Evolutionary conservation across 2,888 invertebrate species (phyloP).

Genomic region (Conus canariensis): DNA sequence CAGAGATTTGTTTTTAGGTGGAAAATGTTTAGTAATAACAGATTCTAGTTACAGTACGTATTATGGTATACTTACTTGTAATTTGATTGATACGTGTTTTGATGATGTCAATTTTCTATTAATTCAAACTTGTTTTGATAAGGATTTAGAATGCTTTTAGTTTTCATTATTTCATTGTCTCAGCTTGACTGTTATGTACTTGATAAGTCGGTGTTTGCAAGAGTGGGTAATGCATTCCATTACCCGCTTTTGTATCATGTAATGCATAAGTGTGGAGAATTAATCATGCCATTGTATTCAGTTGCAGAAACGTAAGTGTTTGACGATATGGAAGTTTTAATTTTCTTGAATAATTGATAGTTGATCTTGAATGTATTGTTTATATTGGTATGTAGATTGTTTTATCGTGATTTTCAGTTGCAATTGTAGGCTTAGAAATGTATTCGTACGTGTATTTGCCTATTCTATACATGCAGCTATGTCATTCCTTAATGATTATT

Average conservation of each 20-base stretch:
- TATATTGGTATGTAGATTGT: neutral
- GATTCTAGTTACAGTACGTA: neutral
- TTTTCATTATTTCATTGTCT: neutral
- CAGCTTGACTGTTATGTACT: neutral
- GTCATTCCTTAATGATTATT: neutral
- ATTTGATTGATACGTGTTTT: too few relatives aligned
- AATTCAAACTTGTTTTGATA: neutral
- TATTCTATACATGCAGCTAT: too few relatives aligned
- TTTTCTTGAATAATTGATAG: neutral
- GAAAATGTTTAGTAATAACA: neutral
- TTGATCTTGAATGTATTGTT: neutral
- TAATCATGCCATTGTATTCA: neutral
- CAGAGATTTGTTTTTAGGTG: neutral
- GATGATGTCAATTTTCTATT: neutral
- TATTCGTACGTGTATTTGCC: neutral
- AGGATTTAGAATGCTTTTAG: neutral
- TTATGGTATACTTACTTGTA: too few relatives aligned
- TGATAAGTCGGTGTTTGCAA: neutral
- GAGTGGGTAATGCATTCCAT: neutral
- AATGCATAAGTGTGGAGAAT: neutral
- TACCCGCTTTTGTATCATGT: slow-evolving; percentile 2
- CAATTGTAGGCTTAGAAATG: neutral
- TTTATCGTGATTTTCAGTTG: neutral
- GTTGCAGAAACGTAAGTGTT: neutral
- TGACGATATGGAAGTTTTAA: neutral